Evolutionary conservation across 2,797 vertebrate genomes (phyloP).

Genomic region (Iguana delicatissima): DNA sequence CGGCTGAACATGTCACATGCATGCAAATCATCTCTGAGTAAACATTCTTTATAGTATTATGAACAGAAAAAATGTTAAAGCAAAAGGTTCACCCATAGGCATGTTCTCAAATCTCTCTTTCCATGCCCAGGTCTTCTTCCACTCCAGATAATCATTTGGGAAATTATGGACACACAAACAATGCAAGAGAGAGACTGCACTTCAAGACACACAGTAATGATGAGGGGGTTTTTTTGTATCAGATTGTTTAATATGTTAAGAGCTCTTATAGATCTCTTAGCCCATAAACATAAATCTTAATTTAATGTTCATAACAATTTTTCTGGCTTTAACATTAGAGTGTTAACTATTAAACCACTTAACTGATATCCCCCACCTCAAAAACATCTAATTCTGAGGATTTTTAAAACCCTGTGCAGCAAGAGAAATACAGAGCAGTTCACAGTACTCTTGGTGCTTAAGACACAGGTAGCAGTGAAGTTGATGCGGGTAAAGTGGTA

Average conservation of each 20-base stretch:
- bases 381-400: not conserved
- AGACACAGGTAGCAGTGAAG: not conserved
- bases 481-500: not conserved
- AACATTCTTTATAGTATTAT: not conserved
- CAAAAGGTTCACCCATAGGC: not conserved
- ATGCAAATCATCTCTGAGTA: not conserved
- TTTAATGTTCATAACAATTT: not conserved
- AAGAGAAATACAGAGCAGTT: not conserved
- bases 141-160: not conserved
- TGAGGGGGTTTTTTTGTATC: too few relatives aligned
- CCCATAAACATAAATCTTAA: not conserved
- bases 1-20: not conserved
- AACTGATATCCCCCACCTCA: not conserved
- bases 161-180: not conserved
- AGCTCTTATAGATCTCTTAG: not conserved
- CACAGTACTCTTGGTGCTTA: not conserved
- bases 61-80: not conserved
- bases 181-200: not conserved
- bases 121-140: not conserved
- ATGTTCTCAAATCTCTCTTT: not conserved
- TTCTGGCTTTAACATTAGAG: not conserved
- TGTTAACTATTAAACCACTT: not conserved
- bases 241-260: not conserved
- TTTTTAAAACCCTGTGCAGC: not conserved
- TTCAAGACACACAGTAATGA: not conserved